A percentile compares a stretch with the other conserved stretches of the same genome.
phyloP scores from a whole-genome alignment of 1,140 invertebrate genomes.

The Drosophila parabipectinata region DNA sequence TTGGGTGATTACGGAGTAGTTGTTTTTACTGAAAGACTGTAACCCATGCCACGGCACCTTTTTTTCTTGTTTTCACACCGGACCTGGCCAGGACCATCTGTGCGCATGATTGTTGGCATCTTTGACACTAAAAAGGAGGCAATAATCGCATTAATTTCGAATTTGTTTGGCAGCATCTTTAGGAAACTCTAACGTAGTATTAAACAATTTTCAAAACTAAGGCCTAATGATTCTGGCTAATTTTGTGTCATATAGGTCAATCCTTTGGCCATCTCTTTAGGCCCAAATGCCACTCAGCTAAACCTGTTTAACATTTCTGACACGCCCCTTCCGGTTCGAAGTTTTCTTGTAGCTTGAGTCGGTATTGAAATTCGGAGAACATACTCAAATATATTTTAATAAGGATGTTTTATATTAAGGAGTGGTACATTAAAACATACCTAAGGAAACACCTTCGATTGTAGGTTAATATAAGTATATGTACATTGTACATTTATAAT shows the following conservation, averaged over 20 bases:
- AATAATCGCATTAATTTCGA: constrained; percentile 29
- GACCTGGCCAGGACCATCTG: constrained; percentile 31
- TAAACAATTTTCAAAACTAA: neutral
- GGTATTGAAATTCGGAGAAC: neutral
- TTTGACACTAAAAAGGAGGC: constrained; percentile 34
- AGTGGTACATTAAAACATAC: too few relatives aligned
- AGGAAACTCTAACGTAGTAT: constrained; percentile 12
- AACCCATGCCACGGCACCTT: constrained; percentile 23
- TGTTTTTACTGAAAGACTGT: constrained; percentile 41
- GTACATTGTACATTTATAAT: too few relatives aligned
- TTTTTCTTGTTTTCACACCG: constrained; percentile 26
- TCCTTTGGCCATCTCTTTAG: constrained; percentile 2
- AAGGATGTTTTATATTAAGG: too few relatives aligned
- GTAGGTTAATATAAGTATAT: too few relatives aligned
- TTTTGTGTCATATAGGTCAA: constrained; percentile 5
- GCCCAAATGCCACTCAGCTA: neutral
- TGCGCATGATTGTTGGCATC: constrained; percentile 21
- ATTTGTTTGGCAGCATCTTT: constrained; percentile 7
- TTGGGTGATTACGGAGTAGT: constrained; percentile 44
- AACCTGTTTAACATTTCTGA: neutral
- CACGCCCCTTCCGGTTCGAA: constrained; percentile 3
- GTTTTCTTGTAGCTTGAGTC: neutral
- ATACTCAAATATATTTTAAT: neutral
- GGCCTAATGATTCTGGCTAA: neutral
- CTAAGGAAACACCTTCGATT: too few relatives aligned